These are phyloP conservation scores for Syrmaticus mikado DNA, from an alignment of 2,113 vertebrate species.

Conservation along the genomic window DNA sequence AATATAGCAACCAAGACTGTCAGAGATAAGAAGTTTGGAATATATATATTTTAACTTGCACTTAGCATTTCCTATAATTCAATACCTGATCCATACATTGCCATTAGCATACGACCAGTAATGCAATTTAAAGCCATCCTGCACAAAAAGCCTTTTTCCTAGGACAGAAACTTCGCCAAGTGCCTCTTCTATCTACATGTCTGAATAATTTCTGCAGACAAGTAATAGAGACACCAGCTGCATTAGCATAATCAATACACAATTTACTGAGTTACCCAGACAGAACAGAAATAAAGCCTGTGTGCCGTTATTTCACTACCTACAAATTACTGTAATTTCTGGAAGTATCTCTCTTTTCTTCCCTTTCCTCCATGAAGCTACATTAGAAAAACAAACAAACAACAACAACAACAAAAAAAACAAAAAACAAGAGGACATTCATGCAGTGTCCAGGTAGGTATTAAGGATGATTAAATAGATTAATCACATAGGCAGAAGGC, in stretches of 20 bases:
- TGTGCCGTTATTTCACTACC: constrained; percentile 71
- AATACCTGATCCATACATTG: constrained; percentile 56
- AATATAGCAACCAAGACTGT: constrained; percentile 31
- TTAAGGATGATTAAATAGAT: constrained; percentile 35
- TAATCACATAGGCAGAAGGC: constrained; percentile 38
- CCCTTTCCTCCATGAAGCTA: not conserved
- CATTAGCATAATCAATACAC: constrained; percentile 85
- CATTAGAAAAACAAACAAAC: constrained; percentile 35
- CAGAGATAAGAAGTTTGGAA: not conserved
- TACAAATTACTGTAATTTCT: constrained; percentile 75
- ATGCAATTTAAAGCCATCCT: constrained; percentile 61
- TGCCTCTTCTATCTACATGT: constrained; percentile 77
- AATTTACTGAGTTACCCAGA: constrained; percentile 81
- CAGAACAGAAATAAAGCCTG: constrained; percentile 74
- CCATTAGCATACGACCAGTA: constrained; percentile 53
- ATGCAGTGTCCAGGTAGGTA: constrained; percentile 30
- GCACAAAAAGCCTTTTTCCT: constrained; percentile 55
- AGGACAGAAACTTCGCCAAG: constrained; percentile 60
- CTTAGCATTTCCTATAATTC: constrained; percentile 63
- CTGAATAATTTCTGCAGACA: constrained; percentile 77
- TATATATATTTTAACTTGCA: constrained; percentile 39
- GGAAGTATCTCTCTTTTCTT: constrained; percentile 44
- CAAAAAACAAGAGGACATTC: constrained; percentile 39
- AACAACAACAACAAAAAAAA: too few species aligned
- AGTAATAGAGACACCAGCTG: constrained; percentile 77